Evolutionary conservation across 1,140 invertebrate genomes (phyloP).

Genomic region (Procambarus virginalis): DNA sequence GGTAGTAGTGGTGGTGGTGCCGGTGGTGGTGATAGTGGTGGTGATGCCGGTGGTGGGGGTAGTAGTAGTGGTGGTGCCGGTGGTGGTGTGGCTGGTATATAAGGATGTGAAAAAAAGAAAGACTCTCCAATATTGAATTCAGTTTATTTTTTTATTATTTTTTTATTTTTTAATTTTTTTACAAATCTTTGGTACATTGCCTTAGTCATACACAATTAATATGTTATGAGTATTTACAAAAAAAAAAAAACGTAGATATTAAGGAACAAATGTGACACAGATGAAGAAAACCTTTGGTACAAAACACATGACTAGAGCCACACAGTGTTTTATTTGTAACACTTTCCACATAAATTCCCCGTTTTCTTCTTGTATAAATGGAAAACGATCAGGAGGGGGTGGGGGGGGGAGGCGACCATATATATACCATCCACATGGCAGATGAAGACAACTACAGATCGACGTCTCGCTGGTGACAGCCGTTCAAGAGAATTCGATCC

Average conservation of each 20-base stretch:
- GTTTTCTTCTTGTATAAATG: too few relatives aligned
- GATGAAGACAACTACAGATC: too few relatives aligned
- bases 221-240: constrained; percentile 5
- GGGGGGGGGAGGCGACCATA: too few relatives aligned
- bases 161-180: neutral
- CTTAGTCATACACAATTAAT: constrained; percentile 1
- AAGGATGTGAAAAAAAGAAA: neutral
- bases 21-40: too few relatives aligned
- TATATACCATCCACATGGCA: too few relatives aligned
- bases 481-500: too few relatives aligned
- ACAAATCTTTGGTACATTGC: constrained; percentile 14
- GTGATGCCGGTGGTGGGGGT: too few relatives aligned
- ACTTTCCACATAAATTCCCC: too few relatives aligned
- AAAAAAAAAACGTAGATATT: neutral
- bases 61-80: too few relatives aligned
- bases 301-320: neutral
- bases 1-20: too few relatives aligned
- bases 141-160: neutral
- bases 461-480: too few relatives aligned
- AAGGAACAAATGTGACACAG: neutral
- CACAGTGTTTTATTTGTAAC: neutral
- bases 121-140: neutral
- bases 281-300: neutral
- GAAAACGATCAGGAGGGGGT: neutral
- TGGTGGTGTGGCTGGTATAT: too few relatives aligned